These are phyloP conservation scores for Sigmodon hispidus DNA, from an alignment of 2,113 vertebrate species.

Conservation along the genomic window DNA sequence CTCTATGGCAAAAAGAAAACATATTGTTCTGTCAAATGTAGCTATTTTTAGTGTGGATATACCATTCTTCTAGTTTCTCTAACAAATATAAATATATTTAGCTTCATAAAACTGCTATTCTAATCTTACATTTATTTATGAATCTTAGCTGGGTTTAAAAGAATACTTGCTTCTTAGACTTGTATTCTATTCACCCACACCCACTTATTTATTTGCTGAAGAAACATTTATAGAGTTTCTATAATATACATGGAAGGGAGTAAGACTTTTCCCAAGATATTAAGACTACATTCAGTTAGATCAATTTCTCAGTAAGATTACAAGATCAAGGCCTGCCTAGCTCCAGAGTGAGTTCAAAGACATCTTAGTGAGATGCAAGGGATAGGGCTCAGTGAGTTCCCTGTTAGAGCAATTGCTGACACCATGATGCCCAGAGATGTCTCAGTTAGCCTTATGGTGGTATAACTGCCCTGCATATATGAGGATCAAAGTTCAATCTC, in stretches of 20 bases:
- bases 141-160: background rate
- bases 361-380: background rate
- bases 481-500: background rate
- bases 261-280: background rate
- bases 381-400: background rate
- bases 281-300: background rate
- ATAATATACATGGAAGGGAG: background rate
- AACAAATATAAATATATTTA: background rate
- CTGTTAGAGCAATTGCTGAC: background rate
- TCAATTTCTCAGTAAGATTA: background rate
- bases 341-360: background rate
- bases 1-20: too few species aligned
- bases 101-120: background rate
- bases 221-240: background rate
- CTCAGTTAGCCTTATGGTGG: background rate
- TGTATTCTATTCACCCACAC: background rate
- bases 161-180: background rate
- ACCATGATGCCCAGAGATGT: background rate
- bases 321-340: background rate
- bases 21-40: background rate
- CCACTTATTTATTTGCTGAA: background rate
- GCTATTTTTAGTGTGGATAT: background rate
- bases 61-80: background rate
- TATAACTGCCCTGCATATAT: background rate
- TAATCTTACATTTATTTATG: background rate